Conservation (phyloP, 1,140 invertebrate species). For the Caenorhabditis elegans region WBcel235 BX284606.5:5539001-5539500, state of each 20-base stretch:
- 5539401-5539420: constrained; percentile 5
- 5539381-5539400: constrained; percentile 21
- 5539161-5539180: background rate
- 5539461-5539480: background rate
- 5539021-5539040: background rate
- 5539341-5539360: background rate
- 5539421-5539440: background rate
- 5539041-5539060: background rate
- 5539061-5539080: constrained; percentile 1
- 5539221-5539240: constrained; percentile 19
- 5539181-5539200: constrained; percentile 9
- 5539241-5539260: constrained; percentile 1
- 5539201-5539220: background rate
- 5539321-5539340: background rate
- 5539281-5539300: constrained; percentile 29
- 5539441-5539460: constrained; percentile 6
- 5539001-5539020: constrained; percentile 11
- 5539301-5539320: background rate
- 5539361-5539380: background rate
- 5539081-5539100: constrained; percentile 15
- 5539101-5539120: background rate
- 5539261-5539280: background rate
- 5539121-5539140: background rate
- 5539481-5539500: background rate
- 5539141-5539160: constrained; percentile 2